phyloP scores from a whole-genome alignment of 2,797 vertebrate species.

The Poecile montanus region DNA sequence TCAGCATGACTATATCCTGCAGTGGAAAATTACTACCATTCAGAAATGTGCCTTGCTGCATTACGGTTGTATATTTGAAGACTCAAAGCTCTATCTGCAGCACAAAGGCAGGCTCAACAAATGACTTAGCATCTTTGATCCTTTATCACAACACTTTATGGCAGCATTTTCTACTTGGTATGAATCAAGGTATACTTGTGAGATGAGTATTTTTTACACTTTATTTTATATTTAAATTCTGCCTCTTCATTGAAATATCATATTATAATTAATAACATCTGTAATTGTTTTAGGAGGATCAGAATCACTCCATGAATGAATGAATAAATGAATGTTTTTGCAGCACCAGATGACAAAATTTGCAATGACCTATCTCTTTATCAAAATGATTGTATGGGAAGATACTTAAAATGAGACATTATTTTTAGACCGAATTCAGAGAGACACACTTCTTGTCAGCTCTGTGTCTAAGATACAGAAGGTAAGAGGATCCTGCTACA shows the following conservation, averaged over 20 bases:
- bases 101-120: conserved; percentile 56
- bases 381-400: conserved; percentile 25
- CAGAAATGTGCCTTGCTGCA: conserved; percentile 51
- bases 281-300: not conserved
- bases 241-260: not conserved
- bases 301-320: not conserved
- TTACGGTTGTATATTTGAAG: conserved; percentile 27
- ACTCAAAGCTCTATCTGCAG: conserved; percentile 53
- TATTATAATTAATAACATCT: not conserved
- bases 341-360: conserved; percentile 10
- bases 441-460: conserved; percentile 21
- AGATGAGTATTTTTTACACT: not conserved
- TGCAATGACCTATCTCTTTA: conserved; percentile 18
- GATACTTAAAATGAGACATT: conserved; percentile 15
- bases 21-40: conserved; percentile 57
- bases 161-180: not conserved
- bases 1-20: conserved; percentile 53
- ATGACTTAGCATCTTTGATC: conserved; percentile 44
- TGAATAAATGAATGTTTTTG: not conserved
- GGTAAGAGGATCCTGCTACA: conserved; percentile 42
- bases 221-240: not conserved
- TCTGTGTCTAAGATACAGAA: conserved; percentile 35
- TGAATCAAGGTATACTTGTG: not conserved
- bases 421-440: conserved; percentile 43
- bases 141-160: not conserved